phyloP scores from a whole-genome alignment of 2,888 invertebrate species.

The Agrotis exclamationis region DNA sequence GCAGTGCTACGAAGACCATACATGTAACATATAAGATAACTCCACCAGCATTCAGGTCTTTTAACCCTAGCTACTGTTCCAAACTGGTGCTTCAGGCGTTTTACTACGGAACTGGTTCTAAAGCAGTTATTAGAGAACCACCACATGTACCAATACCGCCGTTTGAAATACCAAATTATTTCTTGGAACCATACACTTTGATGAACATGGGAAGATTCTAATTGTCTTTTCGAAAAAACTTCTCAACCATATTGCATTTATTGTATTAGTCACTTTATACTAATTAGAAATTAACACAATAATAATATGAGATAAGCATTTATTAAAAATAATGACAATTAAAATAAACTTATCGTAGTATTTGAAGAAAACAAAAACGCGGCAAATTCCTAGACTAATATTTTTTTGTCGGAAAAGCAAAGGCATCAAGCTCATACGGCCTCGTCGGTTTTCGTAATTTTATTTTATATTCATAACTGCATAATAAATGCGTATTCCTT shows the following conservation, averaged over 20 bases:
- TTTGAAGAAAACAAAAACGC: too few species aligned
- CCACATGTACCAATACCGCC: conserved; percentile 70
- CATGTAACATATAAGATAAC: conserved; percentile 75
- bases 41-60: conserved; percentile 67
- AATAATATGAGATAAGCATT: too few species aligned
- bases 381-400: too few species aligned
- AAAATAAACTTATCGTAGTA: too few species aligned
- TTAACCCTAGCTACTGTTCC: conserved; percentile 79
- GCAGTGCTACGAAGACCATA: conserved; percentile 72
- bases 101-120: conserved; percentile 74
- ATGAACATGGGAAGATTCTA: conserved; percentile 76
- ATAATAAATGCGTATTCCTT: too few species aligned
- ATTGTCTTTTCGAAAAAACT: conserved; percentile 5
- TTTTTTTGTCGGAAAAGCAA: too few species aligned
- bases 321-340: too few species aligned
- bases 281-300: too few species aligned
- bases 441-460: too few species aligned
- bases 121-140: conserved; percentile 70
- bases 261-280: background rate
- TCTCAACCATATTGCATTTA: background rate
- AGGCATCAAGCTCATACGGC: too few species aligned
- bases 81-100: conserved; percentile 79
- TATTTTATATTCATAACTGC: too few species aligned
- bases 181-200: conserved; percentile 73
- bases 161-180: conserved; percentile 74